Evolutionary conservation across 2,888 invertebrate genomes (phyloP).

Genomic region (Apamea crenata): DNA sequence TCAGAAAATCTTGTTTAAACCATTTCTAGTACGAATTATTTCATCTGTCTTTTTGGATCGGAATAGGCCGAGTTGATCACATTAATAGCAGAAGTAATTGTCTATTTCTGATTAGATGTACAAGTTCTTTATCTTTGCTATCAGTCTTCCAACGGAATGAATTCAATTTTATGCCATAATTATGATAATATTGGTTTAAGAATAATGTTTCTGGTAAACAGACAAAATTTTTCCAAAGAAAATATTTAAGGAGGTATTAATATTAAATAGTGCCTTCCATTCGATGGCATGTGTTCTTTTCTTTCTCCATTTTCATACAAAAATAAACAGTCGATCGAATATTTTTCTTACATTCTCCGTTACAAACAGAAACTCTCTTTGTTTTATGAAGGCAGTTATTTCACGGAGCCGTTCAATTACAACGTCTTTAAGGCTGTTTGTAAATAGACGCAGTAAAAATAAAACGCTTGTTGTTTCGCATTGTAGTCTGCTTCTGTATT

Average conservation of each 20-base stretch:
- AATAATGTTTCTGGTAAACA: conserved; percentile 27
- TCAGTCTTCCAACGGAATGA: not conserved
- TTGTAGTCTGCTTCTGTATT: conserved; percentile 53
- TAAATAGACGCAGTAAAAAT: conserved; percentile 54
- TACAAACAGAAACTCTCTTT: conserved; percentile 36
- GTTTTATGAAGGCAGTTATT: conserved; percentile 49
- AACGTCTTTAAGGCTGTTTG: conserved; percentile 52
- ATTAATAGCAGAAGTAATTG: not conserved
- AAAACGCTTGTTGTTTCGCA: conserved; percentile 51
- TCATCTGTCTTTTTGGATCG: not conserved
- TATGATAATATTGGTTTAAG: conserved; percentile 10
- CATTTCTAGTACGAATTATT: not conserved
- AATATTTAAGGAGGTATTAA: conserved; percentile 19
- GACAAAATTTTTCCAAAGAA: conserved; percentile 1
- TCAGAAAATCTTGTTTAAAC: conserved; percentile 1
- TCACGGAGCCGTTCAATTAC: conserved; percentile 52
- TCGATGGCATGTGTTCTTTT: conserved; percentile 13
- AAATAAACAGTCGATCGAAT: conserved; percentile 48
- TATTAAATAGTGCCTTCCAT: conserved; percentile 15
- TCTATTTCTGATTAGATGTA: too few relatives aligned
- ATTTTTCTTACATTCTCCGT: conserved; percentile 52
- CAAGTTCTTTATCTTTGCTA: not conserved
- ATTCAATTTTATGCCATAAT: not conserved
- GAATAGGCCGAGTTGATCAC: not conserved
- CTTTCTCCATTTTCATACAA: conserved; percentile 32